Conservation (phyloP, 1,140 invertebrate species). For the Heliconius eleuchia region DNA sequence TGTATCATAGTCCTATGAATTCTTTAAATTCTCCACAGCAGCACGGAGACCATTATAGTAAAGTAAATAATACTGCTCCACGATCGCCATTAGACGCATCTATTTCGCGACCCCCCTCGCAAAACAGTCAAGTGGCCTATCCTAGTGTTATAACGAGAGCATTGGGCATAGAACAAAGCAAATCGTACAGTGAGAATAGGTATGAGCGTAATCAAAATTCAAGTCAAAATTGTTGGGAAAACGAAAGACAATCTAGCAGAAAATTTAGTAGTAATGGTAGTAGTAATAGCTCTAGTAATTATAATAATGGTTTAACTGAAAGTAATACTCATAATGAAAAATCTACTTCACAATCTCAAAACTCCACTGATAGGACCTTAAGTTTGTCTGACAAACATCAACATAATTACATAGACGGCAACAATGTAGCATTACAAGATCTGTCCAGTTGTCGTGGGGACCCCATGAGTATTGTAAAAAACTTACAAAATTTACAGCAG, state of each 20-base stretch:
- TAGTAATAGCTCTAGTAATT: slow-evolving; percentile 59
- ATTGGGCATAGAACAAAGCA: slow-evolving; percentile 83
- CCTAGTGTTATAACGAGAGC: slow-evolving; percentile 88
- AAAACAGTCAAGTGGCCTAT: slow-evolving; percentile 85
- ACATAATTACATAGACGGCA: slow-evolving; percentile 70
- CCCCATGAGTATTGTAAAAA: slow-evolving; percentile 88
- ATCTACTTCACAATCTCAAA: slow-evolving; percentile 55
- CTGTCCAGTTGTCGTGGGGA: slow-evolving; percentile 87
- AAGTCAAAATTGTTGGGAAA: slow-evolving; percentile 77
- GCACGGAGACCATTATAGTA: slow-evolving; percentile 80
- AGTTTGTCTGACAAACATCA: slow-evolving; percentile 64
- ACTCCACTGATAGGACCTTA: slow-evolving; percentile 55
- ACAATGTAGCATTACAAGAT: slow-evolving; percentile 85
- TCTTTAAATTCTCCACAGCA: slow-evolving; percentile 87
- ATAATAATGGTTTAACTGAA: slow-evolving; percentile 76
- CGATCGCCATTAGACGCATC: slow-evolving; percentile 87
- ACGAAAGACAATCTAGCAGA: slow-evolving; percentile 66
- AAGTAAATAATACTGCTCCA: slow-evolving; percentile 83
- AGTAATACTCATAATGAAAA: slow-evolving; percentile 78
- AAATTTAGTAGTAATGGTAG: slow-evolving; percentile 73
- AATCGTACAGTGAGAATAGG: slow-evolving; percentile 83
- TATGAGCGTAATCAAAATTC: slow-evolving; percentile 82
- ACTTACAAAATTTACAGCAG: slow-evolving; percentile 84
- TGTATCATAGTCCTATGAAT: slow-evolving; percentile 90
- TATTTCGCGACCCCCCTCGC: slow-evolving; percentile 84